Base-by-base conservation (phyloP, 2,797 vertebrate species). In the Thamnophis elegans region DNA sequence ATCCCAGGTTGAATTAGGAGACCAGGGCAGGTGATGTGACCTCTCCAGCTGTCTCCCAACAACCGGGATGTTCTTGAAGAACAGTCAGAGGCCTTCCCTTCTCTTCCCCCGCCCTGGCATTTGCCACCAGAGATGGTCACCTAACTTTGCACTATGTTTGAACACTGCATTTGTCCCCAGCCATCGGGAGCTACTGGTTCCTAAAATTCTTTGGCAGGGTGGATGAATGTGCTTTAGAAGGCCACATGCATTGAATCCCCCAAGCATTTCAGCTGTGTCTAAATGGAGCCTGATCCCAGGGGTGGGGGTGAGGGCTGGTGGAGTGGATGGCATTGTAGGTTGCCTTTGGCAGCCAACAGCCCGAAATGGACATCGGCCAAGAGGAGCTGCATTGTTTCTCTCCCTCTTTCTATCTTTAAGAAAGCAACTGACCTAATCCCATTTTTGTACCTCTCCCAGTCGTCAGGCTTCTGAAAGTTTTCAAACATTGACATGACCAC, bases 261-360 rank as follows among this genome's bases (percentile, higher is more conserved):
- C 93, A 2, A 0, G 58, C 32, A 56, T 94, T 93, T 86, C 91
- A 89, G 94, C 94, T 95, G 96, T 36, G 92, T 91, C 95, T 96
- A 94, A 97, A 97, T 97, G 95, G 95, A 96, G 95, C 1, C 4
- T 95, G 65, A 58, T 68, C 87, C 89, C 2, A 1, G 26, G 5
- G 47, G 47, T 5, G 47, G 47, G 5, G 47, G 8, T 54, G 58
- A 11, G 88, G 56, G 65, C 5, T 12, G 56, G 22, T 10, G 87
- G 56, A 65, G 20, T 28, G 58, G 56, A 18, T 89, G 91, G 59
- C 47, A 94, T 26, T 59, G 0, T 28, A 93, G 82, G 78, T 16
- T 3, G 0, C 5, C 0, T 92, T 78, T 1, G 85, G 92, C 93
- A 94, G 93, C 85, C 47, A 1, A 78, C 16, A 7, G 87, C 90